Percentiles rank a stretch among this genome's conserved stretches.
Conservation (phyloP, 2,797 vertebrate genomes). For the Acanthurus leucopareius region DNA sequence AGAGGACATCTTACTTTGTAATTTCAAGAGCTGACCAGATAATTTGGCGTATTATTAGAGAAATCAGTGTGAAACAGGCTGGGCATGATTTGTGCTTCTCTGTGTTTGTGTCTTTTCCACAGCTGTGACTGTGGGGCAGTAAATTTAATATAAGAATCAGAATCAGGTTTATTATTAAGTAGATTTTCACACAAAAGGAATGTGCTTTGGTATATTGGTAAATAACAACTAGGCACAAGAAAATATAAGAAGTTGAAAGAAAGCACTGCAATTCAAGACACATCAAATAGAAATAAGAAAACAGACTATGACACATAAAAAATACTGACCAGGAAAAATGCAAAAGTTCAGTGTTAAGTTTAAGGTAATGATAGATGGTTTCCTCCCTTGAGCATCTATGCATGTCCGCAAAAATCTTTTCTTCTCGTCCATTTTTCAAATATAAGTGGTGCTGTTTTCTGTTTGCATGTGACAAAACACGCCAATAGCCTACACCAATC, state of each 20-base stretch:
- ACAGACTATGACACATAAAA: no score
- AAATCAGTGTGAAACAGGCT: slow-evolving; percentile 24
- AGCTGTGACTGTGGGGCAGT: slow-evolving; percentile 2
- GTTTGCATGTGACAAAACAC: slow-evolving; percentile 31
- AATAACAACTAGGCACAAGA: no score
- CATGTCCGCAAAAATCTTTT: slow-evolving; percentile 38
- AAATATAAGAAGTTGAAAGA: no score
- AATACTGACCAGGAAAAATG: no score
- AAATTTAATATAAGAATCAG: neutral
- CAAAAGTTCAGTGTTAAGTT: no score
- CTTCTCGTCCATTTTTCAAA: slow-evolving; percentile 27
- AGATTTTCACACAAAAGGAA: no score
- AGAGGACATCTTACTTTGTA: slow-evolving; percentile 35
- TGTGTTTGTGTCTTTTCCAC: neutral
- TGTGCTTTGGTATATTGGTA: no score
- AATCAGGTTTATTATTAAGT: no score
- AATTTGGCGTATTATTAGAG: slow-evolving; percentile 38
- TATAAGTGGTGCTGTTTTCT: slow-evolving; percentile 16
- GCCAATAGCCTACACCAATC: slow-evolving; percentile 31
- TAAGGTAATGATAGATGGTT: slow-evolving; percentile 6
- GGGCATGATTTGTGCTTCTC: neutral
- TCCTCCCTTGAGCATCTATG: slow-evolving; percentile 27
- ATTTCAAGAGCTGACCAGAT: slow-evolving; percentile 42
- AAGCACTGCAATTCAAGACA: no score
- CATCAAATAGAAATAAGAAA: no score